Evolutionary conservation across 2,888 invertebrate genomes (phyloP), one percentile per base, ranked within the genome.

Genomic region (Reticulitermes lucifugus): DNA sequence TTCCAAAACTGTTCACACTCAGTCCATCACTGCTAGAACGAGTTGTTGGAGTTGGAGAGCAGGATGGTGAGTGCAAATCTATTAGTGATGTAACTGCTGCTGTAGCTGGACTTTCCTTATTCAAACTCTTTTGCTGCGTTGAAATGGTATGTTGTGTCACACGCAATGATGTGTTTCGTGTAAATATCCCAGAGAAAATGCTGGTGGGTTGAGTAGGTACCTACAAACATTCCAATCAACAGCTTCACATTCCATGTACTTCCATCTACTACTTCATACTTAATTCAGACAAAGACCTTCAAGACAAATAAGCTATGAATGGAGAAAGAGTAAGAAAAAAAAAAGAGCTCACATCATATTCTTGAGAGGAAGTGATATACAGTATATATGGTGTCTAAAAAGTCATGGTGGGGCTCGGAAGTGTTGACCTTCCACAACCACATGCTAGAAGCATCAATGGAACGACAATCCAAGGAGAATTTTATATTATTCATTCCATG

Each of bases 1-100:
- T 95, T 84, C 95, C 95, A 88, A 95, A 95, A 89, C 95, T 95
- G 88, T 95, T 95, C 29, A 95, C 94, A 90, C 95, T 95, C 14
- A 95, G 93, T 60, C 95, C 95, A 89, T 95, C 95, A 89, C 95
- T 95, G 89, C 94, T 95, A 0, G 95, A 95, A 87, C 95, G 92
- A 35, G 95, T 95, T 14, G 95, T 95, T 84, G 95, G 94, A 0
- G 95, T 95, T 46, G 96, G 96, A 12, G 96, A 96, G 88, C 95
- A 94, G 0, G 95, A 95, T 3, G 96, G 95, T 18, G 94, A 94
- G 88, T 95, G 92, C 73, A 96, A 91, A 89, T 95, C 95, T 88
- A 96, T 96, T 79, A 96, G 90, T 85, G 95, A 93, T 73, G 93
- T 92, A 14, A 91, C 92, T 88, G 92, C 92, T 90, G 92, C 92